Base-by-base conservation (phyloP, 64 coral and sea anemone species). In the Cladopsammia gracilis region DNA sequence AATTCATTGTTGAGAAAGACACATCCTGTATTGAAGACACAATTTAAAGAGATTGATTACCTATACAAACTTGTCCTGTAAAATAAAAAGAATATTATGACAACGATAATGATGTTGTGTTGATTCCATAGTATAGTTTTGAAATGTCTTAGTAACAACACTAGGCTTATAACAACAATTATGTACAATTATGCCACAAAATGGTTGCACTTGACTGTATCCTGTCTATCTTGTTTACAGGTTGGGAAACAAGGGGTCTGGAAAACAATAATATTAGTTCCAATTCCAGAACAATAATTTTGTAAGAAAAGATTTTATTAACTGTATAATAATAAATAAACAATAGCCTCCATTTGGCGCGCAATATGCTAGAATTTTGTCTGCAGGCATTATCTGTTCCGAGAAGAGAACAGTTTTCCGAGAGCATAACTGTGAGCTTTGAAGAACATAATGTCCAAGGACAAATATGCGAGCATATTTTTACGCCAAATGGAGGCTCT, bases 1-100 rank as follows among this genome's bases (percentile, higher is more conserved):
- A 69, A 69, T 69, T 69, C 65, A 69, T 69, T 69, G n/a, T 69
- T 69, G 65, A 69, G 65, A 69, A 69, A 69, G 65, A 69, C 65
- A 69, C 20, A 5, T 69, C 65, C 65, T 69, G 5, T 69, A 69
- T 69, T 69, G 65, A 69, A 69, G 65, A 69, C 65, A 69, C 26
- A 69, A 69, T 69, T 69, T 69, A 69, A 69, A 69, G 65, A 69
- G 65, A 69, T 25, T 69, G 65, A 64, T 64, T 64, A 64, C 61
- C 61, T 64, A 64, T 64, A 64, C 61, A 64, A 64, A 69, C n/a
- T 69, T 69, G 65, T 69, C 22, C 26, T 69, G 65, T 69, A 69
- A 23, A 69, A 69, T 69, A 69, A 69, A 69, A 25, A 69, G 66
- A 69, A 69, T 25, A 69, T 69, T 69, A 34, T 34, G 34, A 34